These are phyloP conservation scores for Mystacornis crossleyi DNA, from an alignment of 2,113 vertebrate genomes.

Conservation along the genomic window DNA sequence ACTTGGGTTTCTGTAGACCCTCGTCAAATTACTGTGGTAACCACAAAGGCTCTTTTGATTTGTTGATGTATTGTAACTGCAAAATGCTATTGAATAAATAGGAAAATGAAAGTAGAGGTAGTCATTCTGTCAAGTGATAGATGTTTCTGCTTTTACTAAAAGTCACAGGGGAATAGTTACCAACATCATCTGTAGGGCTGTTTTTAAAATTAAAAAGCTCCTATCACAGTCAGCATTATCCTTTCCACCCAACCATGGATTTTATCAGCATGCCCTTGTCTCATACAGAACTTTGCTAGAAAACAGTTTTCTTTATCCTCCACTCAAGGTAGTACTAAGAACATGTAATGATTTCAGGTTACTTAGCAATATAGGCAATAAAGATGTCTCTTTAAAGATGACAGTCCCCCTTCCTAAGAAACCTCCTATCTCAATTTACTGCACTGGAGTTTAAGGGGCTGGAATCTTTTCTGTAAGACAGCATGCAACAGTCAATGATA, in stretches of 20 bases:
- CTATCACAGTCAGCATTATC: not conserved
- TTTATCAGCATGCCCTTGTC: not conserved
- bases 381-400: not conserved
- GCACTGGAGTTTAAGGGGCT: not conserved
- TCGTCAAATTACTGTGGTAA: not conserved
- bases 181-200: not conserved
- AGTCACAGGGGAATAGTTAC: not conserved
- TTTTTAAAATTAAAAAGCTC: not conserved
- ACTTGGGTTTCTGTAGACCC: not conserved
- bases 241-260: not conserved
- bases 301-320: not conserved
- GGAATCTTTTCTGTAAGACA: not conserved
- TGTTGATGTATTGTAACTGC: not conserved
- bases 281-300: not conserved
- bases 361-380: not conserved
- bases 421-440: not conserved
- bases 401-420: not conserved
- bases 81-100: not conserved
- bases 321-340: not conserved
- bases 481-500: not conserved
- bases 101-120: not conserved
- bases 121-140: not conserved
- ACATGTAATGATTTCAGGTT: not conserved
- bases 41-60: not conserved
- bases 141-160: not conserved